Base-by-base conservation (phyloP, 2,888 invertebrate genomes). In the Neoascia interrupta region DNA sequence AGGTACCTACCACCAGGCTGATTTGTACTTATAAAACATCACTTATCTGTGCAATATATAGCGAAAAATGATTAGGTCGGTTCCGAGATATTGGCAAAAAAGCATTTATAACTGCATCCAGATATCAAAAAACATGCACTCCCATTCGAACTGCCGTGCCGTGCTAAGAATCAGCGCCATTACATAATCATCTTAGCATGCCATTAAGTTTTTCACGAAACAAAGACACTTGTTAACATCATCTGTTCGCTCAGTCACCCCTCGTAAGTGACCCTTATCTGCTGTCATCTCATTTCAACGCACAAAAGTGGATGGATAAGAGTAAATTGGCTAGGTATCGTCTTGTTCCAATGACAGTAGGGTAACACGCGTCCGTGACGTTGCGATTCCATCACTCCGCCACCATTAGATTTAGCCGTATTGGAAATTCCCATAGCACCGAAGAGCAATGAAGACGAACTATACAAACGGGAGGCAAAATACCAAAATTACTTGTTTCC, bases 221-320 rank as follows among this genome's bases (percentile, higher is more conserved):
- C 41, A 36, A 58, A 58, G 70, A 60, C 79, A 79, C 79, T 79
- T 79, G 79, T 73, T 79, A 60, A 34, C 49, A 56, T 79, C 66
- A 79, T 73, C 61, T 79, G 73, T 51, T 61, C 16, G 54, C 51
- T 31, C 31, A 47, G 68, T 68, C 54, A 68, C 68, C 74, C 76
- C 64, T 72, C 61, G 10, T 28, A 21, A 45, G 11, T 41, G 23
- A 37, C 56, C 51, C 72, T 72, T 72, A 76, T 72, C 72, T 47
- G 58, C 72, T 76, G 76, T 72, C 76, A 72, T 66, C 64, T 66
- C 47, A 72, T 66, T 76, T 76, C 76, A 66, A 64, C 72, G 41
- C 45, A 47, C 53, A 11, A 45, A 58, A 6, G 28, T 45, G 13
- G 15, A 64, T 64, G 58, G 43, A 54, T 31, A 41, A 34, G 41